Base-by-base conservation (phyloP, 2,113 vertebrate genomes). In the Cryptotis parvus region DNA sequence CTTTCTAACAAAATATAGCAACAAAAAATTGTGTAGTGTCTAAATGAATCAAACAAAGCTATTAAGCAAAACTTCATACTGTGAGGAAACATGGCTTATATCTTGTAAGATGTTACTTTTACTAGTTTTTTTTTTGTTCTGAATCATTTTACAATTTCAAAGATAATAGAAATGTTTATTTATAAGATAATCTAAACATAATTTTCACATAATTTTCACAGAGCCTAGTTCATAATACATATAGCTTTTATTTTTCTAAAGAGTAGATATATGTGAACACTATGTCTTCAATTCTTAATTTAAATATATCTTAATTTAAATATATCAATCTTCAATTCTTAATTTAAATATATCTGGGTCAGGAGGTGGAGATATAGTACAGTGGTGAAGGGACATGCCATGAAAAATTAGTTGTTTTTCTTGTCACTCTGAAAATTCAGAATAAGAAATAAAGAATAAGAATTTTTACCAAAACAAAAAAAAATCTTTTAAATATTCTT, bases 1-100 rank as follows among this genome's bases (percentile, higher is more conserved):
- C 96, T 97, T 91, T 91, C 87, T 84, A 96, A 96, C 80, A 96
- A 95, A 95, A 96, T 92, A 97, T 74, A 97, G 88, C 74, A 93
- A 97, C 84, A 97, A 93, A 95, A n/a, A 94, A 94, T 74, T 0
- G 80, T 49, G 69, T 33, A 90, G 69, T 94, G 92, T 95, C 95
- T 97, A 90, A 96, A 84, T 86, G 88, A 86, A 97, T 95, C 90
- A 95, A 92, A 65, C 89, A 29, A 94, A 93, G 80, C 73, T 90
- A 91, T 89, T 96, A 96, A 93, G 33, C 29, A 75, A 61, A 93
- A 93, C 12, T 94, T 88, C 24, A 52, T 70, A 37, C 81, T 95
- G 45, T 49, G 89, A 83, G 58, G 58, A 94, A 94, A 91, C 31
- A 35, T 39, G 58, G 58, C 80, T 90, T 84, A 8, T 65, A 77